These are phyloP conservation scores for Spisula solida DNA, from an alignment of 2,888 invertebrate genomes.

Conservation along the genomic window DNA sequence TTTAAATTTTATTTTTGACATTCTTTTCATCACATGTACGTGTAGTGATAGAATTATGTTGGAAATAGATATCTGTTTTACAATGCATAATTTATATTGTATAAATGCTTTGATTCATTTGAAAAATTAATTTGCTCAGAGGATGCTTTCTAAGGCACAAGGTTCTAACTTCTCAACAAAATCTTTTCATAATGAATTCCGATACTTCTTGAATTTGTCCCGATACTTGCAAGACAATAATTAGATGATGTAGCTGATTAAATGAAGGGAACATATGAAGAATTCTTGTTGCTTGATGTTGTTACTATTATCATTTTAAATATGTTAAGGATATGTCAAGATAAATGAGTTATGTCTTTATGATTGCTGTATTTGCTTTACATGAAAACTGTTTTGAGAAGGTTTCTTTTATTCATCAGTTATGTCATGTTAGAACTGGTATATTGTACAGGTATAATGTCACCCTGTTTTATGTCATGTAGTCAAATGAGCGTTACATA, in stretches of 20 bases:
- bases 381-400: neutral
- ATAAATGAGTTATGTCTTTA: neutral
- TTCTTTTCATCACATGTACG: too few relatives aligned
- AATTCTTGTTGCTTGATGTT: neutral
- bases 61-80: neutral
- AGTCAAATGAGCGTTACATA: neutral
- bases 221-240: neutral
- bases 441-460: neutral
- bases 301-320: neutral
- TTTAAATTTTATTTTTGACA: too few relatives aligned
- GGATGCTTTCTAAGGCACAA: neutral
- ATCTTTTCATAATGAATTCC: neutral
- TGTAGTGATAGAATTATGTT: too few relatives aligned
- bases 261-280: neutral
- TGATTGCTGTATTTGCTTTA: neutral
- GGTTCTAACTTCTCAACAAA: neutral
- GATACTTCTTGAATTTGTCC: neutral
- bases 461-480: neutral
- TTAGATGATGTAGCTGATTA: neutral
- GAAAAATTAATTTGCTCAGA: neutral
- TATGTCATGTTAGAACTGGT: neutral
- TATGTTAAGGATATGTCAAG: neutral
- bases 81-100: constrained; percentile 1
- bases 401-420: neutral
- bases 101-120: neutral